phyloP scores from a whole-genome alignment of 2,888 invertebrate genomes.

The Sisyra terminalis region DNA sequence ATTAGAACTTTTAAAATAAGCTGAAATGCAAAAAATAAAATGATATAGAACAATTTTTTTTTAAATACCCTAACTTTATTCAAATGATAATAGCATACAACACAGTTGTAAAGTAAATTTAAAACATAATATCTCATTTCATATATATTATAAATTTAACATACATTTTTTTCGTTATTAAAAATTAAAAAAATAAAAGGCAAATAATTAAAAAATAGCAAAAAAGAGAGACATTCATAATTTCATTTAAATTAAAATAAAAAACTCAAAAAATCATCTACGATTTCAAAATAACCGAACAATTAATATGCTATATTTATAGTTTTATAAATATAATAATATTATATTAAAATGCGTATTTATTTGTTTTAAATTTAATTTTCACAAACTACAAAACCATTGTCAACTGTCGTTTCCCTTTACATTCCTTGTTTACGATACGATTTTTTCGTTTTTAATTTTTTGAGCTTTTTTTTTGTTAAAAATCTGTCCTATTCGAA shows the following conservation, averaged over 20 bases:
- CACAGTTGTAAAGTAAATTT: slow-evolving; percentile 25
- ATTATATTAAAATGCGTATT: too few species aligned
- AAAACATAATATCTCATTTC: slow-evolving; percentile 6
- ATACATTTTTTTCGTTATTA: background rate
- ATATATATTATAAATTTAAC: slow-evolving; percentile 1
- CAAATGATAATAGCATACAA: slow-evolving; percentile 29
- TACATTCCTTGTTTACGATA: too few species aligned
- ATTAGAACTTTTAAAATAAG: too few species aligned
- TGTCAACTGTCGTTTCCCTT: too few species aligned
- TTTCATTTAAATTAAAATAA: background rate
- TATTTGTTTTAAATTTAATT: too few species aligned
- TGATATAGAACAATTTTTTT: background rate
- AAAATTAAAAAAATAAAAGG: background rate
- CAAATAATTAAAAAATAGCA: background rate
- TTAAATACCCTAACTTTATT: slow-evolving; percentile 27
- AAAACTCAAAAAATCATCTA: background rate
- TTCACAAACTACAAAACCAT: too few species aligned
- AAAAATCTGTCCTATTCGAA: too few species aligned
- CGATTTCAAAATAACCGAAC: background rate
- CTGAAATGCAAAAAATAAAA: too few species aligned
- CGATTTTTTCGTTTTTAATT: too few species aligned
- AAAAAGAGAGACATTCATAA: background rate
- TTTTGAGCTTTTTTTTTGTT: too few species aligned
- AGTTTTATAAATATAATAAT: too few species aligned
- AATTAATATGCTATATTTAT: too few species aligned